These are phyloP conservation scores for Cairina moschata DNA, from an alignment of 2,113 vertebrate genomes.

Conservation along the genomic window DNA sequence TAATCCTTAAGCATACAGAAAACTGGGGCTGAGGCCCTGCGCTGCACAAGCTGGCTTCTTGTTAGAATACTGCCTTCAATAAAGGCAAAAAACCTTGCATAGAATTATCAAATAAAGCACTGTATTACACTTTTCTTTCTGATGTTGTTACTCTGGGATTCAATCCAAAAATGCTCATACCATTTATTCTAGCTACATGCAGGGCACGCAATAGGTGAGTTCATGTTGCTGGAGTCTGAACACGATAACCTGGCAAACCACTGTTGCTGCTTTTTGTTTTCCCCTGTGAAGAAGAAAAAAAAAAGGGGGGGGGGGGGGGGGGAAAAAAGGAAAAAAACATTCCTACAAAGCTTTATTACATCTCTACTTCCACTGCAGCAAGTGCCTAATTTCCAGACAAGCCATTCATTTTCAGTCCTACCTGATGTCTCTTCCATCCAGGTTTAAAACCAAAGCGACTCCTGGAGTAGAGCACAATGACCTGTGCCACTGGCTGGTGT, in stretches of 20 bases:
- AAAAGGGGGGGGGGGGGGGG: too few relatives aligned
- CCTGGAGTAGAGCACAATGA: neutral
- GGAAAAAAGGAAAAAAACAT: neutral
- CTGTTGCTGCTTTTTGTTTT: constrained; percentile 1
- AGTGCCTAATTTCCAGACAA: neutral
- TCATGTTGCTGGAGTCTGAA: constrained; percentile 6
- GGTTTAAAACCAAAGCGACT: neutral
- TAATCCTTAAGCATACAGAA: neutral
- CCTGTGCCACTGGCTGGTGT: neutral
- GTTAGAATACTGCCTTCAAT: neutral
- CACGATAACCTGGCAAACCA: neutral
- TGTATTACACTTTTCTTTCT: neutral
- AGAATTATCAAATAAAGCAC: neutral
- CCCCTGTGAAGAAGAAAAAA: neutral
- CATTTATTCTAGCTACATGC: neutral
- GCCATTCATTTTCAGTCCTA: neutral
- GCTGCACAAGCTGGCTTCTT: neutral
- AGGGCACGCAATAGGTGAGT: neutral
- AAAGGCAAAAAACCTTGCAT: neutral
- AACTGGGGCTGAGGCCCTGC: neutral
- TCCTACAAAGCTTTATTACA: neutral
- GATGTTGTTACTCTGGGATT: neutral
- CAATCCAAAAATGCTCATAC: neutral
- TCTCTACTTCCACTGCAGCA: neutral
- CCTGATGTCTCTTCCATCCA: neutral